Evolutionary conservation across 2,888 invertebrate species (phyloP), one percentile per base, ranked within the genome.

Genomic region (Busseola fusca): DNA sequence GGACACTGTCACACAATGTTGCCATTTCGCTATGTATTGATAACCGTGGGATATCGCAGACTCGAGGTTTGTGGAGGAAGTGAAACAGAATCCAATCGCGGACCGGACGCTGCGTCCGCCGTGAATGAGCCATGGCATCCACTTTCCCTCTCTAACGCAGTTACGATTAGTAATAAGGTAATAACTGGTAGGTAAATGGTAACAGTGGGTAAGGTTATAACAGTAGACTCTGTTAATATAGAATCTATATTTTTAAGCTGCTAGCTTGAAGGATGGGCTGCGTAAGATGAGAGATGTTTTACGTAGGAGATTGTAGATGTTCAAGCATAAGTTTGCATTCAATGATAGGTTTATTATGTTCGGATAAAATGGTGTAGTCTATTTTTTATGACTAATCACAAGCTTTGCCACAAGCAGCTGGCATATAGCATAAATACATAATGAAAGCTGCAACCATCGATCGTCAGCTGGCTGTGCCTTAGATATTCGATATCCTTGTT

Each of bases 31-130:
- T 74, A 78, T 81, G 60, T 74, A 76, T 78, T 83, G 87, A 89
- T 88, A 87, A 87, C 76, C 90, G 89, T 87, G 87, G 84, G 86
- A 87, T 81, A 84, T 73, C 69, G 62, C 52, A 62, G 59, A 21
- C 72, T 48, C 14, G 69, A 45, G 45, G 73, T 70, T 14, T 21
- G 50, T 50, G 57, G 59, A 85, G 89, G 88, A 89, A 87, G 87
- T 87, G 86, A 87, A 86, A 86, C 81, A 86, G 86, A 86, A 84
- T 82, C 84, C 71, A 80, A 82, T 82, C 80, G 73, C 58, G 57
- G 66, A 63, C 77, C 85, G 83, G 82, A 86, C 80, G 80, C 80
- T 56, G 80, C 80, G 86, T 84, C 85, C 81, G 86, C 64, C 60
- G 73, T 60, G 63, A 74, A 70, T 73, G 81, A 79, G 72, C 77